These are phyloP conservation scores for Pecten maximus DNA, from an alignment of 2,888 invertebrate species.

Conservation along the genomic window DNA sequence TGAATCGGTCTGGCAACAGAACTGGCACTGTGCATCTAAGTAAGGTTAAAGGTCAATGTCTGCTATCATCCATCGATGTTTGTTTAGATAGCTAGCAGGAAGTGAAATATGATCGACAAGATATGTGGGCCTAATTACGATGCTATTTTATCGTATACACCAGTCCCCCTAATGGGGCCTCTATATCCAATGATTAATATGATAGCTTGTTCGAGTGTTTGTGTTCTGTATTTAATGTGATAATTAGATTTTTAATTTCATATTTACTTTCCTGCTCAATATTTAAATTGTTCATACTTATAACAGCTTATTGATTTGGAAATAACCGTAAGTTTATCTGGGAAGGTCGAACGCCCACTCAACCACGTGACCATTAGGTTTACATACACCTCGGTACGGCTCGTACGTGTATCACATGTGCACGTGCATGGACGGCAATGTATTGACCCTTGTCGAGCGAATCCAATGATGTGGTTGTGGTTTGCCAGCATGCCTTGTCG, in stretches of 20 bases:
- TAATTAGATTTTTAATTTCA: background rate
- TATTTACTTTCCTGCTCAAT: background rate
- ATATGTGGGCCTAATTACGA: background rate
- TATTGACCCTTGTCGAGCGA: background rate
- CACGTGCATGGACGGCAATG: background rate
- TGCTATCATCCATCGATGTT: slow-evolving; percentile 14
- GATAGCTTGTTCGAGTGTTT: background rate
- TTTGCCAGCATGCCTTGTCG: background rate
- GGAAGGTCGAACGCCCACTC: background rate
- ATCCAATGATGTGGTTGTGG: background rate
- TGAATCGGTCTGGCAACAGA: background rate
- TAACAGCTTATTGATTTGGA: background rate
- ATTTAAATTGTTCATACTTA: too few species aligned
- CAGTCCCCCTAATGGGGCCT: background rate
- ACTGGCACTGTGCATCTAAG: background rate
- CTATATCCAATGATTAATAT: background rate
- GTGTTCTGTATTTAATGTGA: background rate
- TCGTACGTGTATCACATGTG: background rate
- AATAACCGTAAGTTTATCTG: background rate
- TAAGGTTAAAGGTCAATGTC: background rate
- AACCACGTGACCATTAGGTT: background rate
- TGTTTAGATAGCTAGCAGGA: slow-evolving; percentile 18
- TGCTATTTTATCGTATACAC: background rate
- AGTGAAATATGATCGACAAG: slow-evolving; percentile 18
- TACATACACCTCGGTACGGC: background rate